Conservation (phyloP, 2,888 invertebrate species). For the Brachypterus glaber region DNA sequence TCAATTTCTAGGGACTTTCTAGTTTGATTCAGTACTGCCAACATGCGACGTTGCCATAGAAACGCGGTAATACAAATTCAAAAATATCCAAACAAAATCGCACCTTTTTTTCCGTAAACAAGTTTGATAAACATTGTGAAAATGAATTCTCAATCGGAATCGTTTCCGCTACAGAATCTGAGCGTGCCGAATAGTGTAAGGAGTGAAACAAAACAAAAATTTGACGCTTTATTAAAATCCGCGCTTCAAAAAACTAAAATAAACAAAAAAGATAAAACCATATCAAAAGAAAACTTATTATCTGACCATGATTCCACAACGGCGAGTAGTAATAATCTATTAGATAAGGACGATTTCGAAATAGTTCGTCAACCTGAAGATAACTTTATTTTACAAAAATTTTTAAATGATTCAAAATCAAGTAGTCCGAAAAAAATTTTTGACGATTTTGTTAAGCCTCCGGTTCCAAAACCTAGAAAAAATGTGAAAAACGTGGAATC, state of each 20-base stretch:
- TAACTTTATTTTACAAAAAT: conserved; percentile 14
- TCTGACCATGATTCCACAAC: conserved; percentile 9
- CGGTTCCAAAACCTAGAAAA: conserved; percentile 29
- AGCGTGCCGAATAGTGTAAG: conserved; percentile 20
- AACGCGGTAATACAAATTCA: too few species aligned
- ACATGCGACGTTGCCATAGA: too few species aligned
- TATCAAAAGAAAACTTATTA: conserved; percentile 13
- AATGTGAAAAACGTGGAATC: conserved; percentile 13
- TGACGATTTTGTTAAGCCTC: conserved; percentile 17
- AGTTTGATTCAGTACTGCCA: too few species aligned
- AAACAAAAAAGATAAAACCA: conserved; percentile 2
- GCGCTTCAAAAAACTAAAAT: conserved; percentile 19
- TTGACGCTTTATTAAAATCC: conserved; percentile 30
- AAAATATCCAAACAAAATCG: too few species aligned
- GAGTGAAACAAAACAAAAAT: conserved; percentile 32
- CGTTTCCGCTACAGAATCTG: not conserved
- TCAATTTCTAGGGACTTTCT: too few species aligned
- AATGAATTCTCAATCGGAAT: conserved; percentile 1
- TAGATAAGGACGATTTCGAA: conserved; percentile 11
- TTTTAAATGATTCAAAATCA: conserved; percentile 10
- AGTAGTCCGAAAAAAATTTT: conserved; percentile 2
- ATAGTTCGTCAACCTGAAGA: conserved; percentile 8
- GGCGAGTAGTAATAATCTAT: conserved; percentile 13
- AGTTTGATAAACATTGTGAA: not conserved
- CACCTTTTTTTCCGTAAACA: not conserved